Percentiles rank a stretch among this genome's conserved stretches.
Evolutionary conservation across 2,888 invertebrate species (phyloP).

Genomic region (Drosophila barbarae): DNA sequence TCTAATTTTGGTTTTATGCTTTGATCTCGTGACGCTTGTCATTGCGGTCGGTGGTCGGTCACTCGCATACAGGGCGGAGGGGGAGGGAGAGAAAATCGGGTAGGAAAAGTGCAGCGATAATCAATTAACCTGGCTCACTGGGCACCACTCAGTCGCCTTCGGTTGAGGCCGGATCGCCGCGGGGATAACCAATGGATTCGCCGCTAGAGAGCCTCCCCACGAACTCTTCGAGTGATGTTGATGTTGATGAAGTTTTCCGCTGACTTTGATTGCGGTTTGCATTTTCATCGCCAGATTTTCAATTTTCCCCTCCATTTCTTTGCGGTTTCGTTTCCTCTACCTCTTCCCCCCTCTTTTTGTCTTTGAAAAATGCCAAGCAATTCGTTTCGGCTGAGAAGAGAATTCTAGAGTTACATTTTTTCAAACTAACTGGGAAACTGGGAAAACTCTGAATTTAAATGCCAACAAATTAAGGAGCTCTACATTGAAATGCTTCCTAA

Average conservation of each 20-base stretch:
- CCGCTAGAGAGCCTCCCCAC: constrained; percentile 21
- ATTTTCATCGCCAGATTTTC: constrained; percentile 23
- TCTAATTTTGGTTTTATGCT: constrained; percentile 66
- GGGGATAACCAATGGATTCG: constrained; percentile 30
- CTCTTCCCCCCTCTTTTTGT: neutral
- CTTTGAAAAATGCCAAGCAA: neutral
- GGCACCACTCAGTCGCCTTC: constrained; percentile 37
- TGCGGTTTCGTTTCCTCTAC: constrained; percentile 51
- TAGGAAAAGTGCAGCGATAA: constrained; percentile 48
- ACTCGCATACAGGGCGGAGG: constrained; percentile 28
- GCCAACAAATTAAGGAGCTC: too few species aligned
- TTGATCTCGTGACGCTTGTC: constrained; percentile 74
- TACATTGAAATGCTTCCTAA: too few species aligned
- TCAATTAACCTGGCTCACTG: constrained; percentile 70
- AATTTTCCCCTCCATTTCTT: constrained; percentile 17
- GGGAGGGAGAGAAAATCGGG: constrained; percentile 28
- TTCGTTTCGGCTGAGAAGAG: neutral
- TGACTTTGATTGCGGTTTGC: constrained; percentile 51
- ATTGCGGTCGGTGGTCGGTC: constrained; percentile 41
- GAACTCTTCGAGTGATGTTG: constrained; percentile 3
- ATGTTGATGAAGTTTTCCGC: constrained; percentile 36
- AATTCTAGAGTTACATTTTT: neutral
- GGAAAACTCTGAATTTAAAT: neutral
- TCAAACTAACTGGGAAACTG: neutral
- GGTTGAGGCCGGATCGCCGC: constrained; percentile 11